phyloP scores from a whole-genome alignment of 35 echinoderm and acorn worm genomes.

The Heliocidaris erythrogramma region DNA sequence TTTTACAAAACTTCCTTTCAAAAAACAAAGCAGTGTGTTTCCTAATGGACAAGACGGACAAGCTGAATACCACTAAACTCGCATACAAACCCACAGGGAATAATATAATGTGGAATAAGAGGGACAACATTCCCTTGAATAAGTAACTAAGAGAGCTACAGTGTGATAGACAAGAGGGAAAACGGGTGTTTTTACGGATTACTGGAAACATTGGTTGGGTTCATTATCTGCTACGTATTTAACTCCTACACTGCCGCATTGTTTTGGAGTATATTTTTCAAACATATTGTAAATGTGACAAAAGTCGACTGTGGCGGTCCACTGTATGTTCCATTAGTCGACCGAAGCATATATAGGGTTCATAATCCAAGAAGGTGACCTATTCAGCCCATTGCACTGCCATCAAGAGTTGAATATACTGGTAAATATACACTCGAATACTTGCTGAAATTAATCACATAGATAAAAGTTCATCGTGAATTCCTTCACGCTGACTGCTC shows the following conservation, averaged over 20 bases:
- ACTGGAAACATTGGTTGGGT: background rate
- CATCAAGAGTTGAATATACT: background rate
- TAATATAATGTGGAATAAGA: too few species aligned
- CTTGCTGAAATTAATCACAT: background rate
- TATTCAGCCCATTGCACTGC: constrained; percentile 8
- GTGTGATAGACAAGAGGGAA: background rate
- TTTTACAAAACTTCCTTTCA: background rate
- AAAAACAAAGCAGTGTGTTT: background rate
- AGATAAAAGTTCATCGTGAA: background rate
- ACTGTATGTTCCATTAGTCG: too few species aligned
- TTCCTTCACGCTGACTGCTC: background rate
- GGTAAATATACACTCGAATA: constrained; percentile 4
- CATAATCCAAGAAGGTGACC: background rate
- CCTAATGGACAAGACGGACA: background rate
- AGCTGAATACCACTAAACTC: background rate
- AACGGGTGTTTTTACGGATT: background rate
- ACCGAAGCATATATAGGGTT: background rate
- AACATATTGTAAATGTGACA: too few species aligned
- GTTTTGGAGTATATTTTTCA: too few species aligned
- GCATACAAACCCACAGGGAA: background rate
- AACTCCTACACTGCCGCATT: too few species aligned
- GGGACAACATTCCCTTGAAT: background rate
- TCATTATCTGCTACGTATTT: too few species aligned
- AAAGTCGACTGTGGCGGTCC: too few species aligned
- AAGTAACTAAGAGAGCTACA: background rate